phyloP scores from a whole-genome alignment of 2,113 vertebrate genomes.

The Lethenteron reissneri region DNA sequence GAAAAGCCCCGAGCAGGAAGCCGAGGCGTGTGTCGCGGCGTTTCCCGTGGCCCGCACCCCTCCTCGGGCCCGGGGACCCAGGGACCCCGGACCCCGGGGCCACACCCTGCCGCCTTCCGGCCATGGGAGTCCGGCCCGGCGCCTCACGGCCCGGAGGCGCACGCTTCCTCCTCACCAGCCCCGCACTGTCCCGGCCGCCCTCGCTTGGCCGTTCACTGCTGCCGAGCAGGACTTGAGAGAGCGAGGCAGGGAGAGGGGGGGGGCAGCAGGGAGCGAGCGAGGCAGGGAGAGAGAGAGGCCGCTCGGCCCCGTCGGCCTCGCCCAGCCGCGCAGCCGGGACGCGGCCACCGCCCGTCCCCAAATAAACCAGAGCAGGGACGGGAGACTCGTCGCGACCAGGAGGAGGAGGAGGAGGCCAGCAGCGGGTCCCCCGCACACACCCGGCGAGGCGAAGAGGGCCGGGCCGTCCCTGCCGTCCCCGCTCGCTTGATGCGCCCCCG shows the following conservation, averaged over 20 bases:
- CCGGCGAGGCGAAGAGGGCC: constrained; percentile 18
- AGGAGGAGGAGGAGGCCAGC: constrained; percentile 15
- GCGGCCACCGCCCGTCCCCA: constrained; percentile 15
- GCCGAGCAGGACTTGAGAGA: constrained; percentile 16
- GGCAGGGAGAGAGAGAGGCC: background rate
- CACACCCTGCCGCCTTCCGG: too few species aligned
- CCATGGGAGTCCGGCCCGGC: too few species aligned
- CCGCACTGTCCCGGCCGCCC: too few species aligned
- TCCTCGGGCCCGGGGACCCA: too few species aligned
- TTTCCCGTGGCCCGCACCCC: too few species aligned
- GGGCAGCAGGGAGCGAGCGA: background rate
- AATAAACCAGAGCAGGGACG: background rate
- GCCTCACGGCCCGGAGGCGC: too few species aligned
- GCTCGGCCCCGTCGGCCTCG: constrained; percentile 9
- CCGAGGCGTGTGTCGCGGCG: too few species aligned
- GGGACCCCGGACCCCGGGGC: too few species aligned
- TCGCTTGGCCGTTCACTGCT: too few species aligned
- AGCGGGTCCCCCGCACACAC: constrained; percentile 14
- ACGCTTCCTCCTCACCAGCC: too few species aligned
- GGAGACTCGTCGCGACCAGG: constrained; percentile 7
- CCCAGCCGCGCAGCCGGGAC: constrained; percentile 17
- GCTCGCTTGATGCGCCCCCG: too few species aligned
- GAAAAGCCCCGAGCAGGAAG: too few species aligned
- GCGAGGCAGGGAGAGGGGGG: background rate
- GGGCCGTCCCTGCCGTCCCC: constrained; percentile 7